Evolutionary conservation across 2,797 vertebrate species (phyloP).

Genomic region (Paratrypauchen microcephalus): DNA sequence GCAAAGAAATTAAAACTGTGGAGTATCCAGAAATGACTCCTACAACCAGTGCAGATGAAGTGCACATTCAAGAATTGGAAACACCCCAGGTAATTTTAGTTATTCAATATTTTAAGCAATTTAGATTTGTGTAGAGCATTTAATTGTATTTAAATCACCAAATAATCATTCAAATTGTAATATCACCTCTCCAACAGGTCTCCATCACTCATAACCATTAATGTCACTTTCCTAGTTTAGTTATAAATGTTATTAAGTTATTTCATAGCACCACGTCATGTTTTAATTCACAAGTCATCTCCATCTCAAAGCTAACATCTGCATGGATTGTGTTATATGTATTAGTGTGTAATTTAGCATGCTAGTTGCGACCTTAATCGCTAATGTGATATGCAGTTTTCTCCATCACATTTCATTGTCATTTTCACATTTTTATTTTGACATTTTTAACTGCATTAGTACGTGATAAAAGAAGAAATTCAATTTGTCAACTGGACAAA

Average conservation of each 20-base stretch:
- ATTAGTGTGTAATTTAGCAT: background rate
- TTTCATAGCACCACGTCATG: background rate
- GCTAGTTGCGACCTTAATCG: background rate
- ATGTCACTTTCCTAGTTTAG: background rate
- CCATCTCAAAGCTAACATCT: background rate
- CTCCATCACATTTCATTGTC: background rate
- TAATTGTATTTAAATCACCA: background rate
- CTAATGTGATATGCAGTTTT: background rate
- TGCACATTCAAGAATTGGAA: constrained; percentile 13
- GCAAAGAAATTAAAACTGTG: background rate
- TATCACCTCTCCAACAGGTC: constrained; percentile 1
- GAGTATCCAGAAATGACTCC: constrained; percentile 20
- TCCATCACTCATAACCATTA: background rate
- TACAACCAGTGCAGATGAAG: constrained; percentile 1
- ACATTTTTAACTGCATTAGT: background rate
- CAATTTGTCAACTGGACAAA: no score
- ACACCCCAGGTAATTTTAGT: constrained; percentile 51
- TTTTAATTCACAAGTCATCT: background rate
- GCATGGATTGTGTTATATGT: background rate
- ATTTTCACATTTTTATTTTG: background rate
- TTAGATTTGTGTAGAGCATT: background rate
- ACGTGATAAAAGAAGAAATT: no score
- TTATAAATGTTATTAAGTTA: background rate
- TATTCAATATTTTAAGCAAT: background rate
- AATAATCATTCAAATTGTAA: background rate